Evolutionary conservation across 2,113 vertebrate species (phyloP).

Genomic region (Ploceus nigricollis): DNA sequence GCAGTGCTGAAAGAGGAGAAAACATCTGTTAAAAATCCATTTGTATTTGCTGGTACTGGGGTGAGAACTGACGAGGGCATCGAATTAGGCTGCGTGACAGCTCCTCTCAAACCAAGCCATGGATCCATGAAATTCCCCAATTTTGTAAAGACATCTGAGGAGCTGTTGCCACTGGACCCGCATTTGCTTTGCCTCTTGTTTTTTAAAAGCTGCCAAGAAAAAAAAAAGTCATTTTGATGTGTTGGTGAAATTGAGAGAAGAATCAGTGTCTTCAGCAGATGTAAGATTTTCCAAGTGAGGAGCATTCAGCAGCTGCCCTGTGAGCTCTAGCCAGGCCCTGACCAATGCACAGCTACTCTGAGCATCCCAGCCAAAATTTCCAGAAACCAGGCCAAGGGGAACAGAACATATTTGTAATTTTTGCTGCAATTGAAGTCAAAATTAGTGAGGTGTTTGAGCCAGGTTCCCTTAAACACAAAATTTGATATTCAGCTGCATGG

Average conservation of each 20-base stretch:
- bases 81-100: neutral
- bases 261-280: neutral
- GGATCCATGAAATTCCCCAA: accelerated
- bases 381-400: neutral
- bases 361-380: neutral
- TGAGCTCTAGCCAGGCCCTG: neutral
- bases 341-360: no score
- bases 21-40: neutral
- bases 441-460: neutral
- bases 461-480: neutral
- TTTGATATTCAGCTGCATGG: neutral
- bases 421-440: neutral
- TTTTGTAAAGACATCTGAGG: neutral
- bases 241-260: neutral
- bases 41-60: neutral
- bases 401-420: neutral
- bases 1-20: neutral
- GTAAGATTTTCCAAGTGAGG: neutral
- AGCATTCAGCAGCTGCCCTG: neutral
- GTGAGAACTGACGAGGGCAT: neutral
- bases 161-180: neutral
- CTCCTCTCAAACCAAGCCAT: neutral
- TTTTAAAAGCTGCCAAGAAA: neutral
- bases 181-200: neutral
- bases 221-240: neutral